Evolutionary conservation across 2,113 vertebrate species (phyloP).

Genomic region (Ochotona princeps): DNA sequence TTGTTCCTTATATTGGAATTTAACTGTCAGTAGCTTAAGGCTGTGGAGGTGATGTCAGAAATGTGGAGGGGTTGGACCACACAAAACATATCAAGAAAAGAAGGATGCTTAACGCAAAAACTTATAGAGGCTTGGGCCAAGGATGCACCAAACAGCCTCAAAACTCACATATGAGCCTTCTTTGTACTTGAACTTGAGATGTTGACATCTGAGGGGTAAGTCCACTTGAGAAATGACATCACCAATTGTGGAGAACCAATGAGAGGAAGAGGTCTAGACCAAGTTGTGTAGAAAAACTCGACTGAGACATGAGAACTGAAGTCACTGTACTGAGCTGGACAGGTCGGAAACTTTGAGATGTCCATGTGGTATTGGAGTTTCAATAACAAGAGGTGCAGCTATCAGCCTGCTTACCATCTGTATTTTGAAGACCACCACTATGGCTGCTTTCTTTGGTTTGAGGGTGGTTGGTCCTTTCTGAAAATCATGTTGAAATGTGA

Average conservation of each 20-base stretch:
- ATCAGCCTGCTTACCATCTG: accelerated
- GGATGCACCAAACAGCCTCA: accelerated
- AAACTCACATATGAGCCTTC: accelerated
- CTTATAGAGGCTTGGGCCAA: too few species aligned
- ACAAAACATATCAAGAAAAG: accelerated
- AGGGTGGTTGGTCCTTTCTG: not conserved
- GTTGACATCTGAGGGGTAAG: too few species aligned
- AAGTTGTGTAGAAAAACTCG: accelerated
- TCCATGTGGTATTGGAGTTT: accelerated
- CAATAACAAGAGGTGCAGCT: accelerated
- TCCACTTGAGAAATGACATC: accelerated
- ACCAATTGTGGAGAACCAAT: not conserved
- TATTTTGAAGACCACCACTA: accelerated
- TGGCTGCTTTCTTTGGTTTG: not conserved
- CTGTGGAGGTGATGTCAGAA: accelerated
- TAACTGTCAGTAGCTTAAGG: accelerated
- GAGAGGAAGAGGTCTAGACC: too few species aligned
- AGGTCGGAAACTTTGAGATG: not conserved
- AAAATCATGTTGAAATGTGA: too few species aligned
- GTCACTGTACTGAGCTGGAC: accelerated
- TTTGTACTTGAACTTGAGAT: not conserved
- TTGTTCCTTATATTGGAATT: accelerated
- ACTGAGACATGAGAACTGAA: accelerated
- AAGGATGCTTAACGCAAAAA: accelerated
- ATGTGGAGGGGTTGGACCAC: accelerated